Evolutionary conservation across 2,797 vertebrate species (phyloP).

Genomic region (Phrynocephalus guinanensis): DNA sequence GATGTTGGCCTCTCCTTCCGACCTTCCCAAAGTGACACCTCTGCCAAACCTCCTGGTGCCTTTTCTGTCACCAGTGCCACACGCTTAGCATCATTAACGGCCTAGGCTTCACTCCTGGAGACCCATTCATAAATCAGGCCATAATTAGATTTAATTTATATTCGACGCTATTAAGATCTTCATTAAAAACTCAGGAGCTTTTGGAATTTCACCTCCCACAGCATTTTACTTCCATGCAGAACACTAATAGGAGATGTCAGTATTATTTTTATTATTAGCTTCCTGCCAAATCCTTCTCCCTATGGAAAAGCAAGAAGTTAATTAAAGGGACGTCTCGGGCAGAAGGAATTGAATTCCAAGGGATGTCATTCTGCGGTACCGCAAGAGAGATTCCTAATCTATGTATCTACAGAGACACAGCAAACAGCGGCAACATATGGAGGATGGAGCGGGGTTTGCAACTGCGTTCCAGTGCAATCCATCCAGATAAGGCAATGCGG

Average conservation of each 20-base stretch:
- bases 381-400: conserved; percentile 18
- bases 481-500: background rate
- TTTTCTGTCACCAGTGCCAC: conserved; percentile 32
- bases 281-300: conserved; percentile 51
- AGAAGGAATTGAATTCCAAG: conserved; percentile 48
- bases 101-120: conserved; percentile 35
- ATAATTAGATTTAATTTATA: conserved; percentile 39
- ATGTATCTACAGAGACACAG: background rate
- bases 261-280: conserved; percentile 28
- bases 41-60: conserved; percentile 7
- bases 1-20: background rate
- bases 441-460: background rate
- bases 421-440: background rate
- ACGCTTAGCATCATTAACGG: conserved; percentile 63
- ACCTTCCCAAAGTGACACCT: conserved; percentile 14
- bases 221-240: conserved; percentile 53
- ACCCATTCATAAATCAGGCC: conserved; percentile 21
- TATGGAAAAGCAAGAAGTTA: conserved; percentile 51
- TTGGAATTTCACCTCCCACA: conserved; percentile 43
- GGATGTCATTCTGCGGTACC: conserved; percentile 19
- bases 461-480: background rate
- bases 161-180: conserved; percentile 2
- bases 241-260: conserved; percentile 28
- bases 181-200: conserved; percentile 46
- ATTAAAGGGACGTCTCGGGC: conserved; percentile 61